A percentile compares a stretch with the other conserved stretches of the same genome.
phyloP scores from a whole-genome alignment of 2,888 invertebrate species.

The Quadriops clusia region DNA sequence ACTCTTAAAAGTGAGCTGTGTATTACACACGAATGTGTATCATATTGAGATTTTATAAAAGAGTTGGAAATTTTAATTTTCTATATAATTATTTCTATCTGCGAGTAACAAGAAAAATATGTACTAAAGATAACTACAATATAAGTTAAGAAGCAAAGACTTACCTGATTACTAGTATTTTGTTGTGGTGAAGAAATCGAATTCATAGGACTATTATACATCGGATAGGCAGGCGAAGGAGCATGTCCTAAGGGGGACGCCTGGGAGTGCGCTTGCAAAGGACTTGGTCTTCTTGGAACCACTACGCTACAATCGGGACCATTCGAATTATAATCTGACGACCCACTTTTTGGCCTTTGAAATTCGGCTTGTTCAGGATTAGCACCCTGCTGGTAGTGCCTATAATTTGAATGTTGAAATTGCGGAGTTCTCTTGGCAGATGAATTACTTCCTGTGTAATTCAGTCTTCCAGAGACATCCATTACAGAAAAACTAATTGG shows the following conservation, averaged over 20 bases:
- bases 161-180: slow-evolving; percentile 42
- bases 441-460: slow-evolving; percentile 45
- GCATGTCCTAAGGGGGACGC: slow-evolving; percentile 63
- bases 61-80: too few species aligned
- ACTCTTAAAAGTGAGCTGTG: too few species aligned
- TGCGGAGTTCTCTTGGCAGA: slow-evolving; percentile 35
- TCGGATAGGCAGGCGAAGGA: slow-evolving; percentile 69
- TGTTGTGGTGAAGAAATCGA: slow-evolving; percentile 63
- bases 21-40: too few species aligned
- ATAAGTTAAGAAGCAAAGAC: too few species aligned
- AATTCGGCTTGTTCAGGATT: slow-evolving; percentile 50
- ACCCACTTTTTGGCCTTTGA: slow-evolving; percentile 42
- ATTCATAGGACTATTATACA: slow-evolving; percentile 76
- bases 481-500: slow-evolving; percentile 67
- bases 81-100: too few species aligned
- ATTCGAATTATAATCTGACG: slow-evolving; percentile 32
- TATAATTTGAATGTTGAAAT: slow-evolving; percentile 39
- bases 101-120: too few species aligned
- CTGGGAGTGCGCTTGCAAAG: slow-evolving; percentile 55
- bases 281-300: slow-evolving; percentile 57
- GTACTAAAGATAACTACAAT: too few species aligned
- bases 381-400: slow-evolving; percentile 50
- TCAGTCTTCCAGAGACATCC: slow-evolving; percentile 54
- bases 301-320: slow-evolving; percentile 49
- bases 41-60: too few species aligned